phyloP scores from a whole-genome alignment of 92 coral and sea anemone species.

The Anthopleura xanthogrammica region DNA sequence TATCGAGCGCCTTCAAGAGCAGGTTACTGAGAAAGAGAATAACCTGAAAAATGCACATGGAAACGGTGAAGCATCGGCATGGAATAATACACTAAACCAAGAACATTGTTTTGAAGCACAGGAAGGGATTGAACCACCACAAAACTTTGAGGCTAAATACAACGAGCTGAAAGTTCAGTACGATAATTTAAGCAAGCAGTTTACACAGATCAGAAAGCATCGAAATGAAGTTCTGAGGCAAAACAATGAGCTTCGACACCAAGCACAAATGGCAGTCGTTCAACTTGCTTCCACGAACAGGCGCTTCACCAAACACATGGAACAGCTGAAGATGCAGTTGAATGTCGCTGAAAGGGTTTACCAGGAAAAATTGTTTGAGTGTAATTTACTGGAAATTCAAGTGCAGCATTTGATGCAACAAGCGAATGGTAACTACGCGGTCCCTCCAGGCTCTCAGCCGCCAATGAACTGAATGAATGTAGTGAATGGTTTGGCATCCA shows the following conservation, averaged over 20 bases:
- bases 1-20: slow-evolving; percentile 1
- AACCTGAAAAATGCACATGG: not conserved
- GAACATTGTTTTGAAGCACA: slow-evolving; percentile 38
- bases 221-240: slow-evolving; percentile 92
- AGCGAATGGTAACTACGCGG: slow-evolving; percentile 1
- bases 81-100: slow-evolving; percentile 64
- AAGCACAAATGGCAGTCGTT: slow-evolving; percentile 93
- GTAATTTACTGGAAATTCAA: slow-evolving; percentile 87
- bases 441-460: not conserved
- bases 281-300: slow-evolving; percentile 92
- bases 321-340: slow-evolving; percentile 82
- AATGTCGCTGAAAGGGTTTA: slow-evolving; percentile 84
- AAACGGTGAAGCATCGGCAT: slow-evolving; percentile 17
- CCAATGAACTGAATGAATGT: not conserved
- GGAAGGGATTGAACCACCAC: slow-evolving; percentile 49
- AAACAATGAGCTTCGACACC: slow-evolving; percentile 86
- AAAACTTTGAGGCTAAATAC: slow-evolving; percentile 60
- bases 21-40: not conserved
- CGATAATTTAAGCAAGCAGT: slow-evolving; percentile 68
- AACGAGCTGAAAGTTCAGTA: slow-evolving; percentile 58
- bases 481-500: not conserved
- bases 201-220: slow-evolving; percentile 84
- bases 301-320: slow-evolving; percentile 90
- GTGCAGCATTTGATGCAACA: slow-evolving; percentile 80
- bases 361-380: slow-evolving; percentile 92